A percentile compares a stretch with the other conserved stretches of the same genome.
Conservation (phyloP, 1,140 invertebrate species). For the Nasonia giraulti region DNA sequence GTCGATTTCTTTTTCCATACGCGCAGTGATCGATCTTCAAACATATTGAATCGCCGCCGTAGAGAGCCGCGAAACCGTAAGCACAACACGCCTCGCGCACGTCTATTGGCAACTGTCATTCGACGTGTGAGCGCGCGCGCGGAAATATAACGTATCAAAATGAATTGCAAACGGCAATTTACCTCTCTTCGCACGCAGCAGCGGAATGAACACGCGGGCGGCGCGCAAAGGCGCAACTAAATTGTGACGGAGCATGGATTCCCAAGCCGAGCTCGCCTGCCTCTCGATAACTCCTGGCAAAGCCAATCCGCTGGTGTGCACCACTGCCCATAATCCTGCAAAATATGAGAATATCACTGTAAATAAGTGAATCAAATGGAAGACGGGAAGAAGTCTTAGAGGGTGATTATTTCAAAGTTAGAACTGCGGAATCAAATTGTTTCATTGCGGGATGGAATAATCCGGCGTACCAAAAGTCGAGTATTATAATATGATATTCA, state of each 20-base stretch:
- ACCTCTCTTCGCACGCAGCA: conserved; percentile 78
- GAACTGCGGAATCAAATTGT: neutral
- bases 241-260: conserved; percentile 84
- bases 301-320: conserved; percentile 85
- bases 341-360: conserved; percentile 49
- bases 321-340: conserved; percentile 86
- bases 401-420: neutral
- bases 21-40: too few relatives aligned
- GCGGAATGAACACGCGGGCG: conserved; percentile 83
- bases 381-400: neutral
- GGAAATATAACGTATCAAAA: neutral
- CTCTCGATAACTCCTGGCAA: conserved; percentile 81
- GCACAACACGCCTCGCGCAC: neutral
- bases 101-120: neutral
- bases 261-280: conserved; percentile 85
- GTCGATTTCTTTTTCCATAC: too few relatives aligned
- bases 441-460: too few relatives aligned
- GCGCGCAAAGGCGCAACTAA: conserved; percentile 84
- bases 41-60: too few relatives aligned
- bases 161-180: conserved; percentile 19
- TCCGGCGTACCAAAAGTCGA: too few relatives aligned
- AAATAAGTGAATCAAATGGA: conserved; percentile 10
- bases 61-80: neutral
- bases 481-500: too few relatives aligned
- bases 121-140: neutral